These are phyloP conservation scores for Esperia sulphurella DNA, from an alignment of 2,888 invertebrate species.

Conservation along the genomic window DNA sequence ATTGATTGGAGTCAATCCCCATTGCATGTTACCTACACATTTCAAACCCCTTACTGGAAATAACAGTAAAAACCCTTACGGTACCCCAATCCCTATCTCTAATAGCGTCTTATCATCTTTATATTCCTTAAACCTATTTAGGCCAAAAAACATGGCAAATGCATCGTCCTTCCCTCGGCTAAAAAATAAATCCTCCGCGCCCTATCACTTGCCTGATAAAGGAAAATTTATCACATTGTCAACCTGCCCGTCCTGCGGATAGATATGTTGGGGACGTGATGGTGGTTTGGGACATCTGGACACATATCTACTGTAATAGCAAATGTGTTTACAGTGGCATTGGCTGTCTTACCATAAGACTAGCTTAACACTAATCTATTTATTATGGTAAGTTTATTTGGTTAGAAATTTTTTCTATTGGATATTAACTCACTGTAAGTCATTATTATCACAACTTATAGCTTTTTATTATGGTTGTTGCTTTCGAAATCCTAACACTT, in stretches of 20 bases:
- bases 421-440: no score
- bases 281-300: not conserved
- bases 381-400: no score
- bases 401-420: no score
- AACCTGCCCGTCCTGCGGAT: conserved; percentile 26
- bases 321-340: no score
- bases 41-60: conserved; percentile 35
- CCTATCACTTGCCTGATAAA: conserved; percentile 38
- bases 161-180: conserved; percentile 48
- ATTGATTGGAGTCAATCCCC: conserved; percentile 33
- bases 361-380: no score
- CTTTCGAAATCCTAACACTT: no score
- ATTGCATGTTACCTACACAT: conserved; percentile 52
- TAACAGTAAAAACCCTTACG: conserved; percentile 44
- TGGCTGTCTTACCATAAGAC: no score
- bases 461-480: no score
- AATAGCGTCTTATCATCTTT: conserved; percentile 69
- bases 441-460: no score
- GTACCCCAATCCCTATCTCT: conserved; percentile 46
- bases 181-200: conserved; percentile 42
- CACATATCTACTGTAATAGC: not conserved
- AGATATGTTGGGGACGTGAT: conserved; percentile 12
- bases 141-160: conserved; percentile 48
- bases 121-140: conserved; percentile 47
- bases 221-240: conserved; percentile 48